Conservation (phyloP, 2,113 vertebrate genomes). For the Nothobranchius kuhntae region DNA sequence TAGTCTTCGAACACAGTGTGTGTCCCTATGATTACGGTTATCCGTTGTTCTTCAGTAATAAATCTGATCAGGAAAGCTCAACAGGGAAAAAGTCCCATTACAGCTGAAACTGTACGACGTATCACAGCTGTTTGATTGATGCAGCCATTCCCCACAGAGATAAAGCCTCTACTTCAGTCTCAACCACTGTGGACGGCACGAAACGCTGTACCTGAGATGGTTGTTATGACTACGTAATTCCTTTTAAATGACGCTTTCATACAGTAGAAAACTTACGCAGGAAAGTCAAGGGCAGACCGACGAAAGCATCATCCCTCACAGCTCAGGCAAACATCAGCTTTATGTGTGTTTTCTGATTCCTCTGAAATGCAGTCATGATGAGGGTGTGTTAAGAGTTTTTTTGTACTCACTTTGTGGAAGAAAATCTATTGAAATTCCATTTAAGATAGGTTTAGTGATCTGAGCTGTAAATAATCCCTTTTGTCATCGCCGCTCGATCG, state of each 20-base stretch:
- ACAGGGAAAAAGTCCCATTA: conserved; percentile 74
- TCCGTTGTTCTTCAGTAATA: conserved; percentile 67
- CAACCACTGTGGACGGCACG: conserved; percentile 70
- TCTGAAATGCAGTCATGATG: conserved; percentile 55
- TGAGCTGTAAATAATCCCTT: not conserved
- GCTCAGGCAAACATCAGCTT: conserved; percentile 60
- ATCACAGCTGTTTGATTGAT: conserved; percentile 77
- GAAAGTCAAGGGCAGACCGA: conserved; percentile 70
- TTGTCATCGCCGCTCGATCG: not conserved
- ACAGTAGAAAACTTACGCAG: conserved; percentile 65
- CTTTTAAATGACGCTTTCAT: conserved; percentile 73
- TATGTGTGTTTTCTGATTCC: conserved; percentile 41
- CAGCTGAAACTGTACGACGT: conserved; percentile 72
- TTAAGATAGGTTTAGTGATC: not conserved
- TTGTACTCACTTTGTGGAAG: conserved; percentile 29
- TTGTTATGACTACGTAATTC: conserved; percentile 78
- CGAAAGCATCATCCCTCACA: conserved; percentile 47
- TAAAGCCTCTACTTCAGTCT: conserved; percentile 76
- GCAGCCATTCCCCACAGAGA: conserved; percentile 70
- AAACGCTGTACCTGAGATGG: conserved; percentile 54
- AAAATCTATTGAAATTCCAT: conserved; percentile 2
- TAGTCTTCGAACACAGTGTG: not conserved
- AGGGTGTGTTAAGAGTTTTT: conserved; percentile 26
- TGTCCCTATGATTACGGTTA: conserved; percentile 46
- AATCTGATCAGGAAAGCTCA: conserved; percentile 71